Percentiles rank a stretch among this genome's conserved stretches.
Evolutionary conservation across 2,888 invertebrate species (phyloP).

Genomic region (Lithophane leautieri): DNA sequence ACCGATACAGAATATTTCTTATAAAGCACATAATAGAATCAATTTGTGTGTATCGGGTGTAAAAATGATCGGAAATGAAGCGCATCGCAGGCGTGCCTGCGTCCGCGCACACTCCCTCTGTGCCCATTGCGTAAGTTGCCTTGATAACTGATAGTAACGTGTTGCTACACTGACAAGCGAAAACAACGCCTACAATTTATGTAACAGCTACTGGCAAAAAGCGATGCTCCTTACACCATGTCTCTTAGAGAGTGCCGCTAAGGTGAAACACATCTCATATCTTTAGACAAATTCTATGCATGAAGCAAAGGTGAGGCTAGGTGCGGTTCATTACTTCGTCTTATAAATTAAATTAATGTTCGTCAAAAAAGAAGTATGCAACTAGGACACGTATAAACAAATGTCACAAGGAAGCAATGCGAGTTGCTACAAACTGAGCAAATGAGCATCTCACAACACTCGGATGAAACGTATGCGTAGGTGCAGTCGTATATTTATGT

Average conservation of each 20-base stretch:
- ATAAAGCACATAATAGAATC: slow-evolving; percentile 19
- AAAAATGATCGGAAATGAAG: slow-evolving; percentile 66
- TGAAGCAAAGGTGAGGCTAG: slow-evolving; percentile 8
- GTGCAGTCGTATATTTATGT: slow-evolving; percentile 25
- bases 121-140: slow-evolving; percentile 77
- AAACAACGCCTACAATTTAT: slow-evolving; percentile 81
- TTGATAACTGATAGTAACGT: slow-evolving; percentile 83
- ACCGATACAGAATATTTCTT: slow-evolving; percentile 30
- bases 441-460: slow-evolving; percentile 54
- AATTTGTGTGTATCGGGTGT: slow-evolving; percentile 45
- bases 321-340: not conserved
- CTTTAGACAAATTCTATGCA: slow-evolving; percentile 31
- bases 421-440: slow-evolving; percentile 38
- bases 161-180: slow-evolving; percentile 82
- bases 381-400: slow-evolving; percentile 37
- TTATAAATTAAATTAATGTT: slow-evolving; percentile 27
- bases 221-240: slow-evolving; percentile 63
- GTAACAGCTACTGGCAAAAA: slow-evolving; percentile 72
- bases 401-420: slow-evolving; percentile 39
- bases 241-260: slow-evolving; percentile 43
- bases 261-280: slow-evolving; percentile 48
- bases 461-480: slow-evolving; percentile 41
- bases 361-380: slow-evolving; percentile 36
- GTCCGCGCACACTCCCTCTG: slow-evolving; percentile 73
- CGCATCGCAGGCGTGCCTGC: slow-evolving; percentile 65